phyloP scores from a whole-genome alignment of 2,113 vertebrate genomes.

The Leucopsar rothschildi region DNA sequence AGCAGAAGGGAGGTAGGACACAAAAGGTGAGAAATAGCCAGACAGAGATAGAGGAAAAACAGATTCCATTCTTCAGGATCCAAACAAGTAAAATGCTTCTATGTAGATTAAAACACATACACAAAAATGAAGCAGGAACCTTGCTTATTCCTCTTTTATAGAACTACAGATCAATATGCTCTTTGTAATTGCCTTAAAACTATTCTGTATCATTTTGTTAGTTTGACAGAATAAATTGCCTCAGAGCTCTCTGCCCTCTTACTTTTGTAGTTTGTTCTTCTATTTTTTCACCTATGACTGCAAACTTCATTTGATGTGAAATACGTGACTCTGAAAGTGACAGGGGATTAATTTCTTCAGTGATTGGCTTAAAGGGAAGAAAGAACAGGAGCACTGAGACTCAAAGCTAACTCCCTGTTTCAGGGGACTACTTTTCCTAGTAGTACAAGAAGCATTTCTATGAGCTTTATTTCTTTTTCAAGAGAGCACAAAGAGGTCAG shows the following conservation, averaged over 20 bases:
- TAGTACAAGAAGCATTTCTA: not conserved
- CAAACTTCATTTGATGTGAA: not conserved
- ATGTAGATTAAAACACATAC: not conserved
- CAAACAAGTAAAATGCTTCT: not conserved
- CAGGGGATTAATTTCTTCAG: slow-evolving; percentile 7
- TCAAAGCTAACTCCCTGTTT: not conserved
- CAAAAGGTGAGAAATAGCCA: not conserved
- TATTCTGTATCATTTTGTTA: not conserved
- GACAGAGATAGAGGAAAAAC: not conserved
- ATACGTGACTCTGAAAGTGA: not conserved
- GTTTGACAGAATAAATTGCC: not conserved
- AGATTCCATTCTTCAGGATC: not conserved
- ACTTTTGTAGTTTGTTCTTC: not conserved
- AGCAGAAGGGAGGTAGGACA: not conserved
- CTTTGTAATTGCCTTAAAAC: not conserved
- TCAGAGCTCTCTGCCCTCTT: not conserved
- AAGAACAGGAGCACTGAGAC: not conserved
- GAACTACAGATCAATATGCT: not conserved
- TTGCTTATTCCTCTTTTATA: not conserved
- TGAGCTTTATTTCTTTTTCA: not conserved
- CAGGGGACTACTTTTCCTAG: not conserved
- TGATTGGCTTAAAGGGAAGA: not conserved
- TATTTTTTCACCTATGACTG: not conserved
- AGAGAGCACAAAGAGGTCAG: not conserved
- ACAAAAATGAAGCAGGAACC: not conserved